These are phyloP conservation scores for Gasteruption jaculator DNA, from an alignment of 2,888 invertebrate species.

Conservation along the genomic window DNA sequence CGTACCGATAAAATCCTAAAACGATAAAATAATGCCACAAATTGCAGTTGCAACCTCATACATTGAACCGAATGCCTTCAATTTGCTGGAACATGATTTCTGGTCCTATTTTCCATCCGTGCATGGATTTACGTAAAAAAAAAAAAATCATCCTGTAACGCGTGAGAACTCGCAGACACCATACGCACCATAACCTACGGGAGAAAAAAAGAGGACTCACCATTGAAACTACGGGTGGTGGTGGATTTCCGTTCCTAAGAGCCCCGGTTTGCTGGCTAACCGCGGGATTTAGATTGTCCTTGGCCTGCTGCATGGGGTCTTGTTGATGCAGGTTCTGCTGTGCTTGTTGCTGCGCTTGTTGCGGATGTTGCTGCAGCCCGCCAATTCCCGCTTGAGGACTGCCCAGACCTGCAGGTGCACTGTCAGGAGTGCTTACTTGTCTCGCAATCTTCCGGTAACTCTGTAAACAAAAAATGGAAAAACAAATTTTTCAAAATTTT, in stretches of 20 bases:
- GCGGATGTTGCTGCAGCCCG: constrained; percentile 42
- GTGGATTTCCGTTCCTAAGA: constrained; percentile 48
- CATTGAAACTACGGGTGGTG: constrained; percentile 49
- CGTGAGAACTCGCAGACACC: no score
- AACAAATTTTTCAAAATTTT: constrained; percentile 9
- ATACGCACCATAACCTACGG: no score
- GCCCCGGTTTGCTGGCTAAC: constrained; percentile 46
- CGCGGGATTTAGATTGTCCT: constrained; percentile 47
- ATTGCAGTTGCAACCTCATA: no score
- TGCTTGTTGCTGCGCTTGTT: constrained; percentile 38
- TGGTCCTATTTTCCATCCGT: not conserved
- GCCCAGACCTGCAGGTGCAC: constrained; percentile 46
- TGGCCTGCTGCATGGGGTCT: constrained; percentile 50
- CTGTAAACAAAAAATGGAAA: constrained; percentile 30
- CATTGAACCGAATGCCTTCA: no score
- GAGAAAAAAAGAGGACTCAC: no score
- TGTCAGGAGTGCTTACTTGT: constrained; percentile 49
- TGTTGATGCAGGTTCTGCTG: constrained; percentile 40
- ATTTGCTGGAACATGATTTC: not conserved
- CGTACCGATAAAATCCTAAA: no score
- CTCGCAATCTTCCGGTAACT: constrained; percentile 49
- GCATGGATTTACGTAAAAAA: constrained; percentile 1
- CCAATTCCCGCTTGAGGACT: constrained; percentile 48
- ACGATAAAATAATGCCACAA: no score
- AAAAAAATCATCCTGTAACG: not conserved